Base-by-base conservation (phyloP, 1,140 invertebrate species). In the Planococcus citri region DNA sequence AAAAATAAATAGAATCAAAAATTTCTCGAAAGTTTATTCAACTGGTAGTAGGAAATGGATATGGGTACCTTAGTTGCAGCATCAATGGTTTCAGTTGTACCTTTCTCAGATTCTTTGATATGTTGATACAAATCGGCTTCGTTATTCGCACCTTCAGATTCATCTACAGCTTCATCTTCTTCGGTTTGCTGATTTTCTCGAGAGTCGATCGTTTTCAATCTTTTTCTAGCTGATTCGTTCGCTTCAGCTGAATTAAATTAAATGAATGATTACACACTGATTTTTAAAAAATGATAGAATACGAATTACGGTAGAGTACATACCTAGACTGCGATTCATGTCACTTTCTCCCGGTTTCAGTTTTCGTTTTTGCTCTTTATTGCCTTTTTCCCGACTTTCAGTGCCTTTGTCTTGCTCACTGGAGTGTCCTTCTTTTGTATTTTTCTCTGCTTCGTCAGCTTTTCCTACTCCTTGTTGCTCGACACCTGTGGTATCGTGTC, bases 81-180 rank as follows among this genome's bases (percentile, higher is more conserved):
- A 77, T 87, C 86, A 69, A 85, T 74, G 21, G 81, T 82, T 72
- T 84, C 82, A 68, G 9, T 79, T 73, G 27, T 57, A 10, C n/a
- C 25, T 9, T 70, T 71, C 21, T 86, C 84, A 0, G 89, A 83
- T 73, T 93, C 85, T 73, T 89, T 87, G 0, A 96, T 86, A 77
- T 96, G 94, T 78, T 95, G 87, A 78, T 89, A 95, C 57, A 88
- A 81, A 64, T 92, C 88, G 1, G 86, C 82, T 27, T 84, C 81
- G 51, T 77, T 74, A 6, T 83, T 77, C 9, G 82, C 76, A 8
- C 82, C 75, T 17, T 78, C 74, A 3, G 79, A 76, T n/a, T 79
- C 80, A 1, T 79, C 78, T 14, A 82, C 78, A 17, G 82, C 78
- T 1, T 81, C 80, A 0, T 78, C 76, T 0, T 82, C 77, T 12